phyloP scores from a whole-genome alignment of 2,797 vertebrate species.

The Myioborus melanocephalus region DNA sequence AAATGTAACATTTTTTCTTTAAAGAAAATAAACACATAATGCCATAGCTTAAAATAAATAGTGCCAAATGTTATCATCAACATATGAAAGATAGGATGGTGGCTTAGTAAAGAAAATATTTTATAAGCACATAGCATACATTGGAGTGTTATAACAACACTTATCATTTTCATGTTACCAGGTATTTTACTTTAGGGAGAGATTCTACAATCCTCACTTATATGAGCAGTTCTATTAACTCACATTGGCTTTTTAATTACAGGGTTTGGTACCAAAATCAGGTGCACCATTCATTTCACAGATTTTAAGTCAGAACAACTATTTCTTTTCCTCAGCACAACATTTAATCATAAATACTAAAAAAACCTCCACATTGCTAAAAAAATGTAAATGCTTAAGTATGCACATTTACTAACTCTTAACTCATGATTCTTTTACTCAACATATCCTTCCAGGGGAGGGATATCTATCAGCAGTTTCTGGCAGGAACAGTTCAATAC shows the following conservation, averaged over 20 bases:
- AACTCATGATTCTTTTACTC: neutral
- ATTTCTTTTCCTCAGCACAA: neutral
- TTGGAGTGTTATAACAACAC: neutral
- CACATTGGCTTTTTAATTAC: neutral
- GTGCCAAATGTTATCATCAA: constrained; percentile 59
- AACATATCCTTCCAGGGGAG: neutral
- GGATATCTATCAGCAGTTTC: neutral
- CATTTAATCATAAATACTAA: neutral
- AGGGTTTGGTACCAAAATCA: neutral
- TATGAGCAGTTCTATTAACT: neutral
- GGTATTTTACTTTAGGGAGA: neutral
- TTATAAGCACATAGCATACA: neutral
- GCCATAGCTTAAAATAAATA: constrained; percentile 75
- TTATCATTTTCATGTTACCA: neutral
- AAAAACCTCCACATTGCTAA: accelerated
- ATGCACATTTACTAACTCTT: neutral
- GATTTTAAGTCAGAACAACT: neutral
- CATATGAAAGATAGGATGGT: neutral
- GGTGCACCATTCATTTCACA: neutral
- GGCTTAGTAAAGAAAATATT: constrained; percentile 15
- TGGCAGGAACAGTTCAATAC: neutral
- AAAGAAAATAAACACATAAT: constrained; percentile 63
- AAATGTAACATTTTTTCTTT: constrained; percentile 62
- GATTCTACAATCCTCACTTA: neutral
- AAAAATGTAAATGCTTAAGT: neutral